A percentile compares a stretch with the other conserved stretches of the same genome.
Conservation (phyloP, 2,888 invertebrate species). For the Platycnemis pennipes region DNA sequence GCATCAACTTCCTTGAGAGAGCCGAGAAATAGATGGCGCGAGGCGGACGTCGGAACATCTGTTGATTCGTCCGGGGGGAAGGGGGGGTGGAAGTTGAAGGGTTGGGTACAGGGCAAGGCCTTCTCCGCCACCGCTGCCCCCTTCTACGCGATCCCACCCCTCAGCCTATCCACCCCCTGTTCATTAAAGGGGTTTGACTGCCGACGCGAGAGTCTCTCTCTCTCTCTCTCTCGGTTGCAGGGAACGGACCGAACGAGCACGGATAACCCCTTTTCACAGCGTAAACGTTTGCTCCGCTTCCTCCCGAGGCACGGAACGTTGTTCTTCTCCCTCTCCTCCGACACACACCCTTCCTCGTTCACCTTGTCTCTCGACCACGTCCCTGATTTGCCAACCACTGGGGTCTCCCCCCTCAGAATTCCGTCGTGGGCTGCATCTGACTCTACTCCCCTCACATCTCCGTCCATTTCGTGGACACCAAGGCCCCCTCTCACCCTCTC, state of each 20-base stretch:
- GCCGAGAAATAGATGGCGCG: constrained; percentile 7
- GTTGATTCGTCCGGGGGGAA: constrained; percentile 49
- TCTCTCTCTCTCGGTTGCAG: not conserved
- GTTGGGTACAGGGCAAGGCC: not conserved
- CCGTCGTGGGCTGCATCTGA: not conserved
- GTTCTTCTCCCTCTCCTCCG: not conserved
- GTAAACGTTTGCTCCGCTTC: constrained; percentile 49
- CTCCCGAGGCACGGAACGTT: not conserved
- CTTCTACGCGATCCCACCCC: not conserved
- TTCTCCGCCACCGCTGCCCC: not conserved
- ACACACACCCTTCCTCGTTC: not conserved
- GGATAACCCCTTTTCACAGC: not conserved
- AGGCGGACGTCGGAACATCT: constrained; percentile 49
- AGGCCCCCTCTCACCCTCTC: no score
- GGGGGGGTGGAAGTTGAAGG: not conserved
- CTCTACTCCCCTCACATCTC: no score
- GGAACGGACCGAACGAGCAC: not conserved
- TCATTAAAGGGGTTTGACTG: constrained; percentile 44
- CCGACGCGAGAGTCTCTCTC: constrained; percentile 16
- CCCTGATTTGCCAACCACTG: not conserved
- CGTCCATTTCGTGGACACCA: no score
- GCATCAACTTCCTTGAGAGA: not conserved
- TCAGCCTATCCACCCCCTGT: not conserved
- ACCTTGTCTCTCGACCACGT: not conserved
- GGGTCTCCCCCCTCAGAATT: not conserved